phyloP scores from a whole-genome alignment of 2,888 invertebrate species.

The Cecidostiba fungosa region DNA sequence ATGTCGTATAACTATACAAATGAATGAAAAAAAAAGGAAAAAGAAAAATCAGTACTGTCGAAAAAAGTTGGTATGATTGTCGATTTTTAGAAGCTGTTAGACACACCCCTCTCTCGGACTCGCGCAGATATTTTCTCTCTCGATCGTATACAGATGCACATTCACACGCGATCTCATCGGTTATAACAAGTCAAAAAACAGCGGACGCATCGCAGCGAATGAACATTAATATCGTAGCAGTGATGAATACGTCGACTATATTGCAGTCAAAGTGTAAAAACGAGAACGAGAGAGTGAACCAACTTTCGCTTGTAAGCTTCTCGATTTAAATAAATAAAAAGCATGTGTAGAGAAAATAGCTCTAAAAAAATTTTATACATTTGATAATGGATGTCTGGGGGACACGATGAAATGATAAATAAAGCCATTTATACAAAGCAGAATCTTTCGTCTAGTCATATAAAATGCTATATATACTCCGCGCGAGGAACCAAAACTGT shows the following conservation, averaged over 20 bases:
- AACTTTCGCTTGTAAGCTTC: slow-evolving; percentile 61
- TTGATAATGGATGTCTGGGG: slow-evolving; percentile 36
- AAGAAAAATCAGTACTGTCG: slow-evolving; percentile 73
- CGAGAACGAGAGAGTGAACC: slow-evolving; percentile 56
- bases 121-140: slow-evolving; percentile 37
- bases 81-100: slow-evolving; percentile 69
- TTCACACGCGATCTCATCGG: slow-evolving; percentile 31
- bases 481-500: slow-evolving; percentile 43
- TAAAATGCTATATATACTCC: slow-evolving; percentile 61
- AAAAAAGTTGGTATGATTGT: slow-evolving; percentile 75
- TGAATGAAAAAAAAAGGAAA: slow-evolving; percentile 63
- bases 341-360: slow-evolving; percentile 48
- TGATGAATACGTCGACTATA: slow-evolving; percentile 2
- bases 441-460: slow-evolving; percentile 68
- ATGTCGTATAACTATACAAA: slow-evolving; percentile 71
- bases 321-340: slow-evolving; percentile 62
- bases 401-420: slow-evolving; percentile 71
- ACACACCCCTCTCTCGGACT: slow-evolving; percentile 46
- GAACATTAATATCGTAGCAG: not conserved
- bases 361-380: slow-evolving; percentile 58
- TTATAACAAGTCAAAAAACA: slow-evolving; percentile 41
- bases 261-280: slow-evolving; percentile 57
- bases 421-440: slow-evolving; percentile 77
- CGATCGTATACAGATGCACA: slow-evolving; percentile 31
- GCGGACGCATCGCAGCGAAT: not conserved